These are phyloP conservation scores for Gallirallus australis DNA, from an alignment of 2,797 vertebrate genomes.

Conservation along the genomic window DNA sequence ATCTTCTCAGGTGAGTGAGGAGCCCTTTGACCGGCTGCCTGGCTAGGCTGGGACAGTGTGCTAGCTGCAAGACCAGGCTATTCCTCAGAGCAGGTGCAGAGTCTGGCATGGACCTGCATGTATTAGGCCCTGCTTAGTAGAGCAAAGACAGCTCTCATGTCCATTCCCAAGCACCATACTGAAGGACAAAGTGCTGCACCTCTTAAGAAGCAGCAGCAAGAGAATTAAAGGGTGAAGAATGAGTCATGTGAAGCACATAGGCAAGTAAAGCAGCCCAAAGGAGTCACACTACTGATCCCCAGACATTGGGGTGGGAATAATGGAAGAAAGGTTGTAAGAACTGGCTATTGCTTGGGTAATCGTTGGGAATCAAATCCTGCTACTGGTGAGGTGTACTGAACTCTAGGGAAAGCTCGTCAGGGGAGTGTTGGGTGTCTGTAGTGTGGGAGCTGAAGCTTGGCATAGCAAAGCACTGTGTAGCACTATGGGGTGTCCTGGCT, in stretches of 20 bases:
- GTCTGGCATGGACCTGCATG: background rate
- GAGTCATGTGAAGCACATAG: background rate
- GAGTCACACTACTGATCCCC: background rate
- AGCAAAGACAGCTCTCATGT: background rate
- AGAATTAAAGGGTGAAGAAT: background rate
- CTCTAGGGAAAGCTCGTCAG: background rate
- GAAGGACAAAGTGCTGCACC: background rate
- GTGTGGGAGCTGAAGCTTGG: background rate
- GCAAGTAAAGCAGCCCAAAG: background rate
- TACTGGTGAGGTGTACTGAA: background rate
- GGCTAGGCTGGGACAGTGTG: background rate
- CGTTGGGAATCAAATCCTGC: background rate
- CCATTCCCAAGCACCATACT: rapidly evolving
- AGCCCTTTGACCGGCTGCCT: background rate
- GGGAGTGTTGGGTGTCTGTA: background rate
- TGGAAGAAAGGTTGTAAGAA: background rate
- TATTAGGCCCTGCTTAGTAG: background rate
- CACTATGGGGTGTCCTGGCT: background rate
- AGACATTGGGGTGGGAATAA: background rate
- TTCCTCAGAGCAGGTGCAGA: background rate
- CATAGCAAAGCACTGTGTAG: background rate
- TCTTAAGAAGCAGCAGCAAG: background rate
- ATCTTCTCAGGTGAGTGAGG: slow-evolving; percentile 92
- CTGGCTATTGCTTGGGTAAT: background rate
- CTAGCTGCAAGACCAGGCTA: background rate